A percentile compares a stretch with the other conserved stretches of the same genome.
Evolutionary conservation across 2,888 invertebrate genomes (phyloP).

Genomic region (Mimas tiliae): DNA sequence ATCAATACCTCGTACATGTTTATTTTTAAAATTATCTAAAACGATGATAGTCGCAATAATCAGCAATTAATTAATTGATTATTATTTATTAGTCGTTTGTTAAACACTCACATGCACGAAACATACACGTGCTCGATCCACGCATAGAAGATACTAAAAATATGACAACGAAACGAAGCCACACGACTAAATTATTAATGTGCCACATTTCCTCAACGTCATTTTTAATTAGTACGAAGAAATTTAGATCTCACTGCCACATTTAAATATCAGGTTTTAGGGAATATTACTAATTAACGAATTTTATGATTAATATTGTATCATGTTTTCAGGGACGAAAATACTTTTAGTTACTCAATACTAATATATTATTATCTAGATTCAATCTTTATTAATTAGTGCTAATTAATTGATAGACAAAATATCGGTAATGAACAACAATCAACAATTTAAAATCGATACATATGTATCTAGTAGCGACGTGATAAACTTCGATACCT

Average conservation of each 20-base stretch:
- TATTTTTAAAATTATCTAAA: background rate
- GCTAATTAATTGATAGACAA: background rate
- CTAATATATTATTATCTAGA: no score
- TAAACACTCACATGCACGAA: conserved; percentile 20
- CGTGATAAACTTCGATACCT: conserved; percentile 2
- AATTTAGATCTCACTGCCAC: background rate
- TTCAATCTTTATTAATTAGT: background rate
- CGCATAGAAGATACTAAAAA: conserved; percentile 26
- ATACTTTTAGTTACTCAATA: background rate
- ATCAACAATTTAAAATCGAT: conserved; percentile 3
- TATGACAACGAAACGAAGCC: conserved; percentile 22
- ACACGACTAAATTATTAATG: background rate
- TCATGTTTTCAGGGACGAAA: background rate
- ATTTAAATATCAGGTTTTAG: background rate
- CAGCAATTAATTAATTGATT: conserved; percentile 23
- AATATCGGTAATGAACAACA: background rate
- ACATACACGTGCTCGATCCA: conserved; percentile 26
- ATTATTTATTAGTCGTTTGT: conserved; percentile 7
- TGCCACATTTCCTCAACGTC: background rate
- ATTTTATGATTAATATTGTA: background rate
- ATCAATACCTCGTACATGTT: no score
- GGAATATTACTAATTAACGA: background rate
- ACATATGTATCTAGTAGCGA: background rate
- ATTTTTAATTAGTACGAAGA: background rate
- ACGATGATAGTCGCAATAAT: background rate